Evolutionary conservation across 2,797 vertebrate species (phyloP), one percentile per base, ranked within the genome.

Genomic region (Hydrolagus colliei): DNA sequence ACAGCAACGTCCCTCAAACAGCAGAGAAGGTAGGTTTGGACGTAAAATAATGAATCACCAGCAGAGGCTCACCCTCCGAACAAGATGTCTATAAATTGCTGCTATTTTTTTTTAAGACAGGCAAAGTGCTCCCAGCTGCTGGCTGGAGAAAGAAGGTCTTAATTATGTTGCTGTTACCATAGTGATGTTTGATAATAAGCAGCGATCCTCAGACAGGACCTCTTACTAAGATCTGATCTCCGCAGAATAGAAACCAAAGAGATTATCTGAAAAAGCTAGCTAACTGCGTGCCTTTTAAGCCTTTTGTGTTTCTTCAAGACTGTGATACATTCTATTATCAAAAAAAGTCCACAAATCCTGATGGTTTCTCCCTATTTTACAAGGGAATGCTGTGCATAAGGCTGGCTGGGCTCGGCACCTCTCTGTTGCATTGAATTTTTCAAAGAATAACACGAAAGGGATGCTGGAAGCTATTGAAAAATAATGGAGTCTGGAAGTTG

Each of bases 151-250:
- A 84, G 10, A 68, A 84, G 79, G 65, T 71, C 79, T 71, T 84
- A 84, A 84, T 71, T 84, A 71, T 84, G 65, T 68, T 84, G 67
- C 79, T 84, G 79, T 84, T 84, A 71, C 79, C 79, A 84, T 84
- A 84, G 79, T 63, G 71, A 84, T 84, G 65, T 71, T 71, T 84
- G 79, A 71, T 84, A 84, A 84, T 84, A 84, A 84, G 79, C 79
- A 84, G 79, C 52, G 18, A 20, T 84, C 18, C 65, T 71, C 67
- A 84, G 32, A 84, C 65, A 84, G 65, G 65, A 84, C 41, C 65
- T 71, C 79, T 68, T 71, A 71, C 79, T 68, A 67, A 2, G 65
- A 16, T 84, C 65, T 68, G 71, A 84, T 84, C 79, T 84, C 79
- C 65, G 41, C 67, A 84, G 65, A 68, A 71, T 16, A 84, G 79